These are phyloP conservation scores for Rhyacophila evoluta DNA, from an alignment of 2,888 invertebrate genomes.

Conservation along the genomic window DNA sequence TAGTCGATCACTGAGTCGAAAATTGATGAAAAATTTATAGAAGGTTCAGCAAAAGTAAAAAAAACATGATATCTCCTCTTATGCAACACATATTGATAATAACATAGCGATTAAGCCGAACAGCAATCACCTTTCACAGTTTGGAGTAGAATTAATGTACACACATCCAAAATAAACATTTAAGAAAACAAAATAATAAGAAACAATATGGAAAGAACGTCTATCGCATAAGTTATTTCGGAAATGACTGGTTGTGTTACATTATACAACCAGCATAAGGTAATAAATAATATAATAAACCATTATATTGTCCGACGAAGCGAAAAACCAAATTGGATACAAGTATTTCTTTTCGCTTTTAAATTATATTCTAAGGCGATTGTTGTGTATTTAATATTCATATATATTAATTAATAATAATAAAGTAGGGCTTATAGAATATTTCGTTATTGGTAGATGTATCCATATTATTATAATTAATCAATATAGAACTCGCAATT, in stretches of 20 bases:
- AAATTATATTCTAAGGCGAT: slow-evolving; percentile 35
- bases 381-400: slow-evolving; percentile 28
- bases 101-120: no score
- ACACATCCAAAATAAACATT: slow-evolving; percentile 32
- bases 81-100: no score
- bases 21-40: no score
- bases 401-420: no score
- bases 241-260: slow-evolving; percentile 48
- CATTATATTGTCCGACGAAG: slow-evolving; percentile 50
- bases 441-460: no score
- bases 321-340: slow-evolving; percentile 49
- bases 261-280: slow-evolving; percentile 43
- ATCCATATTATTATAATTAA: no score
- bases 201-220: slow-evolving; percentile 36
- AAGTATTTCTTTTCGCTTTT: slow-evolving; percentile 44
- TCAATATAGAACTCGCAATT: no score
- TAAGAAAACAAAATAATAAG: slow-evolving; percentile 39
- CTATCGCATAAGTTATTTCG: slow-evolving; percentile 43
- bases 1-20: no score
- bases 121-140: background rate
- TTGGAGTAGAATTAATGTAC: background rate
- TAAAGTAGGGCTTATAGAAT: no score
- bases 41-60: no score
- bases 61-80: no score
- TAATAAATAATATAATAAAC: slow-evolving; percentile 48